phyloP scores from a whole-genome alignment of 2,797 vertebrate genomes.

The Tamandua tetradactyla region DNA sequence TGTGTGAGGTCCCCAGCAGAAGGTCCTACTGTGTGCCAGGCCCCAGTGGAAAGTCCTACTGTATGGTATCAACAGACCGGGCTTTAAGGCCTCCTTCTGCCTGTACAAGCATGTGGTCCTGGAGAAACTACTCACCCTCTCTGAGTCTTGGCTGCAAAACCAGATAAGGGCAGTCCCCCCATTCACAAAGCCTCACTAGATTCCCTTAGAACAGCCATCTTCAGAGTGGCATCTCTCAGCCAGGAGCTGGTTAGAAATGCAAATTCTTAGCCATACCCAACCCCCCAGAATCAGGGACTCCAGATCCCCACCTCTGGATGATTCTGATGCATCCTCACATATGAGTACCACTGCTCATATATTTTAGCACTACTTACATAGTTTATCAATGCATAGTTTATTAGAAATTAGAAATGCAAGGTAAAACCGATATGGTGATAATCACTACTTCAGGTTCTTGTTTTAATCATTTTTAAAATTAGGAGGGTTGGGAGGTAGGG shows the following conservation, averaged over 20 bases:
- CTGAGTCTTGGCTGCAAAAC: background rate
- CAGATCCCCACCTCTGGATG: too few relatives aligned
- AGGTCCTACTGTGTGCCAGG: background rate
- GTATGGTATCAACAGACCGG: background rate
- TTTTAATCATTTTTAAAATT: background rate
- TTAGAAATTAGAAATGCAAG: background rate
- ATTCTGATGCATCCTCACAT: accelerated
- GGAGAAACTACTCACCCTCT: background rate
- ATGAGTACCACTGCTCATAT: accelerated
- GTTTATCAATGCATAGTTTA: background rate
- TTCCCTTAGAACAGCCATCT: accelerated
- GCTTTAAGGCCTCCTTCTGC: background rate
- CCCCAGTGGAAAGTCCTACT: background rate
- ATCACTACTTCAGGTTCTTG: background rate
- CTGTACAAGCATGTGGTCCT: background rate
- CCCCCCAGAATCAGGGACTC: background rate
- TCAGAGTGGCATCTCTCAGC: background rate
- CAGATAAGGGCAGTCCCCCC: background rate
- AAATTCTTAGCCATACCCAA: accelerated
- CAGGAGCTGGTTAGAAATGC: background rate
- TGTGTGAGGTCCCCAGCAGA: too few relatives aligned
- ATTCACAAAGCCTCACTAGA: background rate
- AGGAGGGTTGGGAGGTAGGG: background rate
- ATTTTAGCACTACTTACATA: accelerated
- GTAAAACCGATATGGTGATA: accelerated